A percentile compares a stretch with the other conserved stretches of the same genome.
phyloP scores from a whole-genome alignment of 2,888 invertebrate genomes.

The Melolontha melolontha region DNA sequence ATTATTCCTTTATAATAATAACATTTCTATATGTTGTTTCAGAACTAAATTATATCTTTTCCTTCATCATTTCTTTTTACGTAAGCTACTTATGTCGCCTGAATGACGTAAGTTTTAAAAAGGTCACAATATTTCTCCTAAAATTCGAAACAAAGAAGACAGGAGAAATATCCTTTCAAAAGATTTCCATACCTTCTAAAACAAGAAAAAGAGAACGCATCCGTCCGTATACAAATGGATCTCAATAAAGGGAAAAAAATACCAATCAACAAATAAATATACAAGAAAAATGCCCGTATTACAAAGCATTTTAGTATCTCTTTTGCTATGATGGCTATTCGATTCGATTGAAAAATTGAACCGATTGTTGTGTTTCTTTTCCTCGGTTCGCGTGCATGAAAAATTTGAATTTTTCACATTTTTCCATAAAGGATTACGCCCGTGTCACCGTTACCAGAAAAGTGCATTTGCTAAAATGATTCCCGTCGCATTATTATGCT shows the following conservation, averaged over 20 bases:
- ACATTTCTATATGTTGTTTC: too few relatives aligned
- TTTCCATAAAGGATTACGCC: slow-evolving; percentile 44
- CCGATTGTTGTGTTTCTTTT: slow-evolving; percentile 23
- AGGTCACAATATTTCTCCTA: slow-evolving; percentile 23
- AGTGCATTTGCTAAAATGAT: slow-evolving; percentile 46
- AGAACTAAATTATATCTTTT: too few relatives aligned
- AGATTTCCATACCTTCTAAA: not conserved
- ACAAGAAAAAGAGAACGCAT: slow-evolving; percentile 4
- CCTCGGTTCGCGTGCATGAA: slow-evolving; percentile 27
- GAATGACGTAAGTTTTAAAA: too few relatives aligned
- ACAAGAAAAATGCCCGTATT: slow-evolving; percentile 42
- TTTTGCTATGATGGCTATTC: slow-evolving; percentile 25
- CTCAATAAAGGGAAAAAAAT: slow-evolving; percentile 25
- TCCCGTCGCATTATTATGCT: slow-evolving; percentile 38
- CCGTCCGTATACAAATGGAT: slow-evolving; percentile 32
- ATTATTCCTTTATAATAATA: too few relatives aligned
- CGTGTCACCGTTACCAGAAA: slow-evolving; percentile 45
- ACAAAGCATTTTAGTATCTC: slow-evolving; percentile 41
- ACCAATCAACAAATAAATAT: slow-evolving; percentile 37
- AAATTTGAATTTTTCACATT: slow-evolving; percentile 43
- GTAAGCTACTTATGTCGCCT: too few relatives aligned
- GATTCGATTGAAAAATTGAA: slow-evolving; percentile 43
- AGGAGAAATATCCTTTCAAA: too few relatives aligned
- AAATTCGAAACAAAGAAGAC: slow-evolving; percentile 10
- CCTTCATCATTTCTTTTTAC: too few relatives aligned